Evolutionary conservation across 2,113 vertebrate species (phyloP).

Genomic region (Eurystomus gularis): DNA sequence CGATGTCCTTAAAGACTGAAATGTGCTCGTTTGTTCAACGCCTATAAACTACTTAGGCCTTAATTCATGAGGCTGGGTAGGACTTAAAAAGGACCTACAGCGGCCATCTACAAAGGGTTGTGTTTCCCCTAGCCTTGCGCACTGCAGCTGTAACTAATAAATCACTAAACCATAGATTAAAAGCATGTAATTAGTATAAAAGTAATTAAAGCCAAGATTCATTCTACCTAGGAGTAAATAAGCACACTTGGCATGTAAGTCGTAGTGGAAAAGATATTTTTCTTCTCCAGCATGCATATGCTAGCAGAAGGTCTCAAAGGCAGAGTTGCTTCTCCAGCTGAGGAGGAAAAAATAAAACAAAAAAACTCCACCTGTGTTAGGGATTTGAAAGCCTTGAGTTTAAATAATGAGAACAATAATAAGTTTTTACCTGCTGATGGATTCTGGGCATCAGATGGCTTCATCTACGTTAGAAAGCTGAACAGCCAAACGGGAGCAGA

Average conservation of each 20-base stretch:
- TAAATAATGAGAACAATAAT: not conserved
- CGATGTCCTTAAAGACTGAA: not conserved
- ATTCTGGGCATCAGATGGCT: not conserved
- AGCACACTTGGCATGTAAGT: not conserved
- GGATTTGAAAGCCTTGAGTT: not conserved
- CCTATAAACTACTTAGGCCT: not conserved
- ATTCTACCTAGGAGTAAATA: not conserved
- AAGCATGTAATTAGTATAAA: slow-evolving; percentile 59
- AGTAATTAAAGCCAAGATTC: slow-evolving; percentile 45
- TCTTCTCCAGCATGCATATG: not conserved
- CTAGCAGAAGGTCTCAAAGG: not conserved
- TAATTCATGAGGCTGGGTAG: not conserved
- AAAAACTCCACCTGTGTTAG: not conserved
- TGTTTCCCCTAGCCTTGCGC: not conserved
- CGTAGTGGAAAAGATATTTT: not conserved
- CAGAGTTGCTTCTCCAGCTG: not conserved
- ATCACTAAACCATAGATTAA: slow-evolving; percentile 60
- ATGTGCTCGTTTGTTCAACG: not conserved
- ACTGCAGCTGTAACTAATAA: slow-evolving; percentile 51
- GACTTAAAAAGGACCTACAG: not conserved
- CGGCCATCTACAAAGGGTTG: not conserved
- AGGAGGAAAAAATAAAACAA: not conserved
- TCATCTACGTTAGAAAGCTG: not conserved
- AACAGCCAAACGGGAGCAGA: not conserved
- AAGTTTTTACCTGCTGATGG: not conserved